A percentile compares a stretch with the other conserved stretches of the same genome.
Evolutionary conservation across 64 coral and sea anemone genomes (phyloP).

Genomic region (Montipora cactus): DNA sequence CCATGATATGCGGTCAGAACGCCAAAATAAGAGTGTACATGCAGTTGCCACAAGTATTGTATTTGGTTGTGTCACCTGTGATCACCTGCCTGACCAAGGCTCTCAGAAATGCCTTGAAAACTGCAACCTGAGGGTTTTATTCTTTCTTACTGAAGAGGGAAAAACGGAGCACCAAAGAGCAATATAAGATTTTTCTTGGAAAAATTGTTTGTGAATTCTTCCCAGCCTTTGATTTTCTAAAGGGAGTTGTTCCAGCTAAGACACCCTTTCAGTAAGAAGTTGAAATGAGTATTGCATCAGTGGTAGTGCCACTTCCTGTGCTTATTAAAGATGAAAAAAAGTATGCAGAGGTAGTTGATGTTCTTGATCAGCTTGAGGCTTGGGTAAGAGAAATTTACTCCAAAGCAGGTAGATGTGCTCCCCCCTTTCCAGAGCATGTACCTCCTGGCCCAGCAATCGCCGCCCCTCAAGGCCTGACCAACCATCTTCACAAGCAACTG

Average conservation of each 20-base stretch:
- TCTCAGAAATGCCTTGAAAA: slow-evolving; percentile 26
- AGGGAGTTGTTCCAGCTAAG: background rate
- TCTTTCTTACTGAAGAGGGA: slow-evolving; percentile 21
- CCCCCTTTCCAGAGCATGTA: background rate
- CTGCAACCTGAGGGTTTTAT: slow-evolving; percentile 17
- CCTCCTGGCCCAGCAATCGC: background rate
- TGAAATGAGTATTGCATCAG: slow-evolving; percentile 36
- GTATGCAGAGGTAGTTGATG: slow-evolving; percentile 49
- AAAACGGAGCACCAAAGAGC: background rate
- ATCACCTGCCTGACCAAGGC: slow-evolving; percentile 29
- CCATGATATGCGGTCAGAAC: background rate
- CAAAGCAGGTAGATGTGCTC: slow-evolving; percentile 11
- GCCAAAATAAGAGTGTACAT: slow-evolving; percentile 50
- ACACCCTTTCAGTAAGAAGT: background rate
- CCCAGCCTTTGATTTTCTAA: background rate
- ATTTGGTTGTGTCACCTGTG: slow-evolving; percentile 22
- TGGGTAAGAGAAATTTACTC: slow-evolving; percentile 45
- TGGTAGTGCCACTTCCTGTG: slow-evolving; percentile 34
- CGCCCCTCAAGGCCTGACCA: slow-evolving; percentile 47
- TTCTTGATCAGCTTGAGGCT: slow-evolving; percentile 16
- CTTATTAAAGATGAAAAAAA: slow-evolving; percentile 67
- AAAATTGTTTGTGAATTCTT: background rate
- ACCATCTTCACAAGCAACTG: background rate
- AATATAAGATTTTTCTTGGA: background rate
- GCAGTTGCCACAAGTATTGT: background rate